Percentiles rank a stretch among this genome's conserved stretches.
These are phyloP conservation scores for Ostrea denselamellosa DNA, from an alignment of 1,140 invertebrate species.

Conservation along the genomic window DNA sequence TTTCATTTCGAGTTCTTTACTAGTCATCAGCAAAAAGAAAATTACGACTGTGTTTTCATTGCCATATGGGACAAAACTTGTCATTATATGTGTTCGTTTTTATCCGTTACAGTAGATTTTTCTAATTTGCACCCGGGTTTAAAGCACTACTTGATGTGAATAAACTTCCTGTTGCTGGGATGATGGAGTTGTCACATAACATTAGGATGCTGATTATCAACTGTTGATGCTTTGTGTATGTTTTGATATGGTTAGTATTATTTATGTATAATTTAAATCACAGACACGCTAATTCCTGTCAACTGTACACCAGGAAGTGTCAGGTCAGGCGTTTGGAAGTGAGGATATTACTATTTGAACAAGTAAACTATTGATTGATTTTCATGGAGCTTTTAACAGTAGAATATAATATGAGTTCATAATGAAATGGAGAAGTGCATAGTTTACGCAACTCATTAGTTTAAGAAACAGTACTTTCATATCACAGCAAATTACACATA, in stretches of 20 bases:
- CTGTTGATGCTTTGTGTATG: background rate
- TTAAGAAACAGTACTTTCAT: too few relatives aligned
- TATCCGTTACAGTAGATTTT: background rate
- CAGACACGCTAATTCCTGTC: background rate
- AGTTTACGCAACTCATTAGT: too few relatives aligned
- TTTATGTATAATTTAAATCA: background rate
- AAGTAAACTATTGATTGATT: background rate
- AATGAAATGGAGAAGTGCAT: too few relatives aligned
- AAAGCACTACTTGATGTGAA: background rate
- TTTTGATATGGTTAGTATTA: background rate
- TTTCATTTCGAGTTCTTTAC: too few relatives aligned
- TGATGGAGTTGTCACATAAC: slow-evolving; percentile 31
- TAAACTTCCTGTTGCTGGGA: slow-evolving; percentile 21
- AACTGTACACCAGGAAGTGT: background rate
- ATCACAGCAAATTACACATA: too few relatives aligned
- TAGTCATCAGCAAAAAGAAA: too few relatives aligned
- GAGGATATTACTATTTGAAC: background rate
- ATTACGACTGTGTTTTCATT: too few relatives aligned
- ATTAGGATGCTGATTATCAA: slow-evolving; percentile 12
- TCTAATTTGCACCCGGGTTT: background rate
- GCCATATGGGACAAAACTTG: too few relatives aligned
- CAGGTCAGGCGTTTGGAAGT: background rate
- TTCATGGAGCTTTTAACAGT: background rate
- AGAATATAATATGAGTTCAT: background rate
- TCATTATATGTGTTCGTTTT: background rate